phyloP scores from a whole-genome alignment of 2,797 vertebrate species.

The Eutrigla gurnardus region DNA sequence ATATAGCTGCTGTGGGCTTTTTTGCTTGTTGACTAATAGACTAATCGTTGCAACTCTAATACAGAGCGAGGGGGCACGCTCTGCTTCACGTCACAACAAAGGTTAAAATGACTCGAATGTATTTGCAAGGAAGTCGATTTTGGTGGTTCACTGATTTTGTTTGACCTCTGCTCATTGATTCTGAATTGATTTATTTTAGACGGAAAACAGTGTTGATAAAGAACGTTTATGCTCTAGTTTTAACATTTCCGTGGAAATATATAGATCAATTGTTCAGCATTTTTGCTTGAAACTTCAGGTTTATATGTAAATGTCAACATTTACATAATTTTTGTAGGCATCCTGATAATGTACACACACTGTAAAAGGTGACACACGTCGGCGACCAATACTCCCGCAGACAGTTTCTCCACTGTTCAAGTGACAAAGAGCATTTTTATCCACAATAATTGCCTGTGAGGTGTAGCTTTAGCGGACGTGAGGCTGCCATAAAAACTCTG shows the following conservation, averaged over 20 bases:
- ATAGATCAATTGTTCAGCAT: background rate
- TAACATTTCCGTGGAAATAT: background rate
- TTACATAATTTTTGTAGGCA: slow-evolving; percentile 6
- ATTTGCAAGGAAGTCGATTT: background rate
- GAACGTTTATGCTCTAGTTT: background rate
- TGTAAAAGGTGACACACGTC: slow-evolving; percentile 29
- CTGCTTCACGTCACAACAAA: background rate
- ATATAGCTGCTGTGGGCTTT: background rate
- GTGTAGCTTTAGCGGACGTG: slow-evolving; percentile 53
- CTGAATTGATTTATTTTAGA: background rate
- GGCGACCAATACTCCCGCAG: slow-evolving; percentile 47
- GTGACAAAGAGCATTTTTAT: slow-evolving; percentile 40
- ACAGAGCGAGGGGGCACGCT: background rate
- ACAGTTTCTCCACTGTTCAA: slow-evolving; percentile 35
- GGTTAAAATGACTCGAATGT: background rate
- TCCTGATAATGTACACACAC: background rate
- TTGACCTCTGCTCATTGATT: slow-evolving; percentile 18
- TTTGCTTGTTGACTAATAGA: background rate
- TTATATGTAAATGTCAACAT: slow-evolving; percentile 16
- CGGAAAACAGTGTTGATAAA: background rate
- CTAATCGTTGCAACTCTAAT: background rate
- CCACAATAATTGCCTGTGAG: slow-evolving; percentile 48
- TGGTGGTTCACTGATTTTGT: slow-evolving; percentile 4
- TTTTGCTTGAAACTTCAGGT: background rate
- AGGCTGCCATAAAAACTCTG: slow-evolving; percentile 66